Evolutionary conservation across 2,113 vertebrate genomes (phyloP).

Genomic region (Columbina picui): DNA sequence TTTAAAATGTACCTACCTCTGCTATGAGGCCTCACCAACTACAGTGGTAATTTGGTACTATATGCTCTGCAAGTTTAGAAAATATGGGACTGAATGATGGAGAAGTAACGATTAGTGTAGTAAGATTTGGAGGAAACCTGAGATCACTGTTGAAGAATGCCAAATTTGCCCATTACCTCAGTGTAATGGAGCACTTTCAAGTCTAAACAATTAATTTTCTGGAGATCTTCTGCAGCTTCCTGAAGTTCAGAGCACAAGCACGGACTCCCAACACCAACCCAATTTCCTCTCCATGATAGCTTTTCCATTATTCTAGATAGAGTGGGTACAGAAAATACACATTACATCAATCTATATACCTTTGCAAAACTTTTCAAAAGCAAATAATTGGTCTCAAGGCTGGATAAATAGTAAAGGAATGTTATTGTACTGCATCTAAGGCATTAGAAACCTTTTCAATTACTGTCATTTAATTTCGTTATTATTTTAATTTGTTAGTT

Average conservation of each 20-base stretch:
- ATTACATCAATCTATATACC: background rate
- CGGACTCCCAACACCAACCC: background rate
- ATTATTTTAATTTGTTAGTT: conserved; percentile 33
- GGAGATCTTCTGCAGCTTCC: background rate
- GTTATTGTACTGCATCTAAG: background rate
- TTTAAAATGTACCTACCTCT: background rate
- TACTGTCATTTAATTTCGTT: background rate
- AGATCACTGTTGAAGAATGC: background rate
- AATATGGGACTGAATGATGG: background rate
- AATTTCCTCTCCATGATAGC: background rate
- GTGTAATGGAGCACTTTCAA: conserved; percentile 10
- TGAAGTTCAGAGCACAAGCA: background rate
- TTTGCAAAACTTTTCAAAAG: background rate
- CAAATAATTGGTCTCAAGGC: background rate
- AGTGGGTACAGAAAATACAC: background rate
- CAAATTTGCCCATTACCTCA: background rate
- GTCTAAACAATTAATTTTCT: conserved; percentile 39
- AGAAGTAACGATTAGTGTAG: background rate
- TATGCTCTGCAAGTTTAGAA: background rate
- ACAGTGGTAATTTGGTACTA: background rate
- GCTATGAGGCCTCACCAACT: background rate
- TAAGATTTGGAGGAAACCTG: background rate
- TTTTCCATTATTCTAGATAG: conserved; percentile 9
- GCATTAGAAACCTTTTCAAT: background rate
- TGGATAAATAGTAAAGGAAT: background rate